Conservation (phyloP, 2,888 invertebrate genomes). For the Drosophila meridiana region DNA sequence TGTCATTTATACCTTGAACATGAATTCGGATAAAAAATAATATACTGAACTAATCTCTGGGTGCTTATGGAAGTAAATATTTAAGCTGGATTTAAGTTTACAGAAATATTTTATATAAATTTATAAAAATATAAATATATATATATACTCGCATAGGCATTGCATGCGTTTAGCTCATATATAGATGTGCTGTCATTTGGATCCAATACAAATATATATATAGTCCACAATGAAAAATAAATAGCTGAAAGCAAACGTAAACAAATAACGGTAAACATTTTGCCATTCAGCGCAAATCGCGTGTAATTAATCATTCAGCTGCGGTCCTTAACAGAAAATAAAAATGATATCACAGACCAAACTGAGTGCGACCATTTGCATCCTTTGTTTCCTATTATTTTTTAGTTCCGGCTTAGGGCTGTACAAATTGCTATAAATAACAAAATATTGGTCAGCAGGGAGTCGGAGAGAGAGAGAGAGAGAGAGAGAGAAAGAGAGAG, state of each 20-base stretch:
- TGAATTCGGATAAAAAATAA: neutral
- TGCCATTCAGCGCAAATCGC: constrained; percentile 58
- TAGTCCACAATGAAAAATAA: constrained; percentile 24
- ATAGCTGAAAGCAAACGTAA: constrained; percentile 19
- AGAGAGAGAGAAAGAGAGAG: neutral
- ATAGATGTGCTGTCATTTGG: constrained; percentile 23
- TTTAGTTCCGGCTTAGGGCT: constrained; percentile 34
- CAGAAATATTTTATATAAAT: neutral
- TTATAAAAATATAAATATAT: neutral
- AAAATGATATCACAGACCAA: constrained; percentile 36
- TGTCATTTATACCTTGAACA: neutral
- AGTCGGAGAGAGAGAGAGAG: neutral
- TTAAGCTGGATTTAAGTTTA: constrained; percentile 14
- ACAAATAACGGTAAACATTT: constrained; percentile 60
- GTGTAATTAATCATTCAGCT: constrained; percentile 67
- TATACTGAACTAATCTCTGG: constrained; percentile 2
- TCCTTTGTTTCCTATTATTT: constrained; percentile 24
- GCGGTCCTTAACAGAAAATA: constrained; percentile 23
- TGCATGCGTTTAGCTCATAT: constrained; percentile 8
- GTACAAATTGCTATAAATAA: constrained; percentile 71
- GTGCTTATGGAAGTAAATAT: constrained; percentile 7
- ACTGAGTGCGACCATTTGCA: constrained; percentile 44
- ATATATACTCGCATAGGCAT: neutral
- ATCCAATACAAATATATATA: constrained; percentile 26
- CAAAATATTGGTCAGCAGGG: constrained; percentile 45